These are phyloP conservation scores for Machimus rusticus DNA, from an alignment of 2,888 invertebrate species.

Conservation along the genomic window DNA sequence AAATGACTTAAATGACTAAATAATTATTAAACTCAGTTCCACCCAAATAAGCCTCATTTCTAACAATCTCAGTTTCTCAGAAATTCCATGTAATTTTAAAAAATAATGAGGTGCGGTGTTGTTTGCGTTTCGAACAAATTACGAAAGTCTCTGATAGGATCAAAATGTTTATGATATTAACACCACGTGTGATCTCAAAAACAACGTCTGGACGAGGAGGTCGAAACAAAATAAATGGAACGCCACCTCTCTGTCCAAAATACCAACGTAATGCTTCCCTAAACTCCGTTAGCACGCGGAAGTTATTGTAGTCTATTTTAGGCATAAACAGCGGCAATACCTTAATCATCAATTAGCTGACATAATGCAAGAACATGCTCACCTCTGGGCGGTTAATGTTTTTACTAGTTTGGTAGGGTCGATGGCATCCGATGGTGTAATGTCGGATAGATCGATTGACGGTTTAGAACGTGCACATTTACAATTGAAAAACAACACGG, in stretches of 20 bases:
- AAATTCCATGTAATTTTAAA: too few relatives aligned
- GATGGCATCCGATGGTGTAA: not conserved
- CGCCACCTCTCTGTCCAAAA: not conserved
- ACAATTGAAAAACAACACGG: conserved; percentile 38
- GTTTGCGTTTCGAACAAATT: not conserved
- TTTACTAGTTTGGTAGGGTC: not conserved
- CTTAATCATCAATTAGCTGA: conserved; percentile 36
- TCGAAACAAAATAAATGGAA: not conserved
- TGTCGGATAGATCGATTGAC: not conserved
- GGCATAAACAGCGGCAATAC: conserved; percentile 20
- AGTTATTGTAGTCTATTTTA: conserved; percentile 28
- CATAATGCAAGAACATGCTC: conserved; percentile 27
- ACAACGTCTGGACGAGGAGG: not conserved
- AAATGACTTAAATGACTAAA: too few relatives aligned
- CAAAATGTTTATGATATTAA: not conserved
- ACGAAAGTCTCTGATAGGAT: not conserved
- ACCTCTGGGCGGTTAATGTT: conserved; percentile 5
- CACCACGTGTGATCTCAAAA: not conserved
- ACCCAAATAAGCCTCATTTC: too few relatives aligned
- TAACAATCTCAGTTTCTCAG: too few relatives aligned
- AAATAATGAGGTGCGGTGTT: not conserved
- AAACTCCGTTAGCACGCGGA: conserved; percentile 28
- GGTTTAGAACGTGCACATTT: conserved; percentile 2
- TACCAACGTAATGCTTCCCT: not conserved
- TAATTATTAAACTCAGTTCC: too few relatives aligned